A percentile compares a stretch with the other conserved stretches of the same genome.
Evolutionary conservation across 2,113 vertebrate species (phyloP).

Genomic region (Sturnus vulgaris): DNA sequence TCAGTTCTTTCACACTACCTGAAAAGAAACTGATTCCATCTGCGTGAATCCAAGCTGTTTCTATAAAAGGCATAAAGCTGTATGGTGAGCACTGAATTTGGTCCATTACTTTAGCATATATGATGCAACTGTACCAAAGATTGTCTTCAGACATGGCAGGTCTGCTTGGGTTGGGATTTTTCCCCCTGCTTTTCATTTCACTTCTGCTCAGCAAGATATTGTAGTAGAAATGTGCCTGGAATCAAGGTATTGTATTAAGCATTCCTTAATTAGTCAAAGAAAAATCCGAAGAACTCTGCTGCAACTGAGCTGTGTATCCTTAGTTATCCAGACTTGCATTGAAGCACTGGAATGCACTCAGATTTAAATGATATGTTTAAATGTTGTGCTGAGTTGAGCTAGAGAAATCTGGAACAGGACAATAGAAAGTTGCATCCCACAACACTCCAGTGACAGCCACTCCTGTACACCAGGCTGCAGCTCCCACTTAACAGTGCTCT

Average conservation of each 20-base stretch:
- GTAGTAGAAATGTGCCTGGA: background rate
- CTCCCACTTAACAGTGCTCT: background rate
- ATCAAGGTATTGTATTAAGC: background rate
- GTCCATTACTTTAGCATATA: background rate
- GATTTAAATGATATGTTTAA: background rate
- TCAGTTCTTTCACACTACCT: background rate
- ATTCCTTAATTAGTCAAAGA: background rate
- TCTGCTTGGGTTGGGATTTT: accelerated
- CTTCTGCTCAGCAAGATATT: background rate
- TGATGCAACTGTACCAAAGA: background rate
- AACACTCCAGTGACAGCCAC: background rate
- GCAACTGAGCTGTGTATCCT: background rate
- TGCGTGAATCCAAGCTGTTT: background rate
- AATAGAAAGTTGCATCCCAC: background rate
- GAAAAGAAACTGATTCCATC: background rate
- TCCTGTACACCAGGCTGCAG: background rate
- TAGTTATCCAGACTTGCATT: background rate
- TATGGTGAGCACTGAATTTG: background rate
- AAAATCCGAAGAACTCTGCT: background rate
- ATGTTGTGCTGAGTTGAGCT: background rate
- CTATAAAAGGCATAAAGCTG: background rate
- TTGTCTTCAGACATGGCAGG: background rate
- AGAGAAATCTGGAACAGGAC: background rate
- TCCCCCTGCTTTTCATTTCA: background rate
- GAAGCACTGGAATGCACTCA: background rate